Evolutionary conservation across 2,113 vertebrate genomes (phyloP).

Genomic region (Platycercus adscitus): DNA sequence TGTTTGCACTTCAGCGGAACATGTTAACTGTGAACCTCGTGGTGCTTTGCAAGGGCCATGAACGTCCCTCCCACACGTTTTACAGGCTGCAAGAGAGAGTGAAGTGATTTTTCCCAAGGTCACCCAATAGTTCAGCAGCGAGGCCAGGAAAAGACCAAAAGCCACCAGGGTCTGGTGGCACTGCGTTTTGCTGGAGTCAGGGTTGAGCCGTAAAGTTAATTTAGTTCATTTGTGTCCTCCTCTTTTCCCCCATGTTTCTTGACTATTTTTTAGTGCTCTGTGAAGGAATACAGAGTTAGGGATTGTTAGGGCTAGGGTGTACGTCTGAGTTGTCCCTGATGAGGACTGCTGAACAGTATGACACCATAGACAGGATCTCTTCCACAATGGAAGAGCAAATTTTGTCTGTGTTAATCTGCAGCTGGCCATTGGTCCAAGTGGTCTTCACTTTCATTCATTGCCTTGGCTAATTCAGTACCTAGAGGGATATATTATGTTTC

Average conservation of each 20-base stretch:
- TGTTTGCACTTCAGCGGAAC: fast-evolving
- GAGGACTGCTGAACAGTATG: not conserved
- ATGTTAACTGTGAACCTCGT: fast-evolving
- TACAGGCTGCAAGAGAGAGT: not conserved
- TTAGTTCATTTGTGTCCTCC: not conserved
- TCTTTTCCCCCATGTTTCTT: not conserved
- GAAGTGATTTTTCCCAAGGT: not conserved
- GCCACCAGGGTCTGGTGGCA: not conserved
- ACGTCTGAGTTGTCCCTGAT: not conserved
- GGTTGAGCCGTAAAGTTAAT: not conserved
- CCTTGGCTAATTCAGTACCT: not conserved
- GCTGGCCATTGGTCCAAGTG: not conserved
- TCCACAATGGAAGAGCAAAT: not conserved
- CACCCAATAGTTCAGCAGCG: not conserved
- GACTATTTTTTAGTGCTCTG: not conserved
- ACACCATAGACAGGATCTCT: not conserved
- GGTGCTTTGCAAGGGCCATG: fast-evolving
- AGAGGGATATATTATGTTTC: not conserved
- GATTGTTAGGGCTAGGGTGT: not conserved
- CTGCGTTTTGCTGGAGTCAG: fast-evolving
- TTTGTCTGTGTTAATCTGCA: not conserved
- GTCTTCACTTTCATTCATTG: not conserved
- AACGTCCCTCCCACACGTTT: not conserved
- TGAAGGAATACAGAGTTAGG: not conserved
- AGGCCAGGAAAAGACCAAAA: not conserved